A percentile compares a stretch with the other conserved stretches of the same genome.
These are phyloP conservation scores for Ciconia maguari DNA, from an alignment of 2,113 vertebrate genomes.

Conservation along the genomic window DNA sequence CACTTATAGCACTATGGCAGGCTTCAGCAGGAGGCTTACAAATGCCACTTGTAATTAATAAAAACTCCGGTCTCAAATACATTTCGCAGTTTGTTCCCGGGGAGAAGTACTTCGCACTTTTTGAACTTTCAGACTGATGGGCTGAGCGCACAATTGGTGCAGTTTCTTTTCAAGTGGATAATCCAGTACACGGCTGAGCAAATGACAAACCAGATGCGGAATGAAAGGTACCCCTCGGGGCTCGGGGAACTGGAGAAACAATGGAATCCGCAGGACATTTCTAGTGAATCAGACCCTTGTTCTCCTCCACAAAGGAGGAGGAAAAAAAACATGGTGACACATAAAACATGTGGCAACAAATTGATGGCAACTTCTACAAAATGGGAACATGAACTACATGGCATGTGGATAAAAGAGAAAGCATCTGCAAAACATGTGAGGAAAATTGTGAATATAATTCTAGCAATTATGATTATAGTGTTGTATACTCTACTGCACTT, in stretches of 20 bases:
- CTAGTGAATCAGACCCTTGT: neutral
- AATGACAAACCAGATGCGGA: constrained; percentile 21
- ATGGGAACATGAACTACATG: constrained; percentile 8
- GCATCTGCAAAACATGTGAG: constrained; percentile 67
- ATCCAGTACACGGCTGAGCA: neutral
- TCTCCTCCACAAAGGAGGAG: neutral
- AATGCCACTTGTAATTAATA: constrained; percentile 24
- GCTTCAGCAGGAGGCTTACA: neutral
- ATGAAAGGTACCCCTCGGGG: neutral
- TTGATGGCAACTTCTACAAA: constrained; percentile 29
- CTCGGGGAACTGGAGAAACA: neutral
- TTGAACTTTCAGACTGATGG: constrained; percentile 10
- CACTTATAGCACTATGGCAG: neutral
- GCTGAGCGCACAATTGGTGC: neutral
- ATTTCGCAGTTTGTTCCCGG: neutral
- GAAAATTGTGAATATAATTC: constrained; percentile 62
- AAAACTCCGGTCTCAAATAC: neutral
- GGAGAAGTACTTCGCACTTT: constrained; percentile 4
- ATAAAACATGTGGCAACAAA: constrained; percentile 44
- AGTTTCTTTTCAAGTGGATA: constrained; percentile 2
- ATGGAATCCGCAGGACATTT: neutral
- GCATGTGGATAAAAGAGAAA: constrained; percentile 57
- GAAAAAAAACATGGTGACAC: neutral
- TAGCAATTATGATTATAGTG: constrained; percentile 55
- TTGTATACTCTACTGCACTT: constrained; percentile 39